Percentiles rank a stretch among this genome's conserved stretches.
These are phyloP conservation scores for Delichon dasypus DNA, from an alignment of 2,797 vertebrate species.

Conservation along the genomic window DNA sequence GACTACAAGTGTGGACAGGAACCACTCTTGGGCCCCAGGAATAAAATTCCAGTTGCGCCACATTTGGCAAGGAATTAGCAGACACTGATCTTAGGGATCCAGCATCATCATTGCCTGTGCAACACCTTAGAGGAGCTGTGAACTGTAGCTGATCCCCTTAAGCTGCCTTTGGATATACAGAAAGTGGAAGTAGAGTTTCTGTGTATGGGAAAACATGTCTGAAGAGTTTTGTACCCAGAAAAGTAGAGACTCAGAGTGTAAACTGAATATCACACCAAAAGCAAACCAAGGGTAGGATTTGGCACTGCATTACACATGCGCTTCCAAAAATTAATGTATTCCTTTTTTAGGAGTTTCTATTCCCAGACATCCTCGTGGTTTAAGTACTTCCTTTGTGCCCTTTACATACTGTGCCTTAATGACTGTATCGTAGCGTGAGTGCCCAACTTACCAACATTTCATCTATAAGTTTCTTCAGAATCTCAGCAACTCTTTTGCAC, in stretches of 20 bases:
- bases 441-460: constrained; percentile 82
- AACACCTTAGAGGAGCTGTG: not conserved
- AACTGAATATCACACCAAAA: not conserved
- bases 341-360: not conserved
- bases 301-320: not conserved
- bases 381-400: not conserved
- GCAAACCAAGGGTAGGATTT: not conserved
- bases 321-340: not conserved
- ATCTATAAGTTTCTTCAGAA: constrained; percentile 85
- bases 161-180: not conserved
- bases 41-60: not conserved
- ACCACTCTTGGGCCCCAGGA: not conserved
- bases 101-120: not conserved
- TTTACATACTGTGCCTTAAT: not conserved
- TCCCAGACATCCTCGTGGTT: not conserved
- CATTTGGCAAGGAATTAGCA: not conserved
- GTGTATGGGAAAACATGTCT: not conserved
- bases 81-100: not conserved
- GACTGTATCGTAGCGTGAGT: not conserved
- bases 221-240: not conserved
- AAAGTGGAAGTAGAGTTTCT: not conserved
- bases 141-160: not conserved
- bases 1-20: not conserved
- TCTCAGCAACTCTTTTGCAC: constrained; percentile 80
- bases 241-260: not conserved